Evolutionary conservation across 2,888 invertebrate genomes (phyloP), one percentile per base, ranked within the genome.

Genomic region (Apamea anceps): DNA sequence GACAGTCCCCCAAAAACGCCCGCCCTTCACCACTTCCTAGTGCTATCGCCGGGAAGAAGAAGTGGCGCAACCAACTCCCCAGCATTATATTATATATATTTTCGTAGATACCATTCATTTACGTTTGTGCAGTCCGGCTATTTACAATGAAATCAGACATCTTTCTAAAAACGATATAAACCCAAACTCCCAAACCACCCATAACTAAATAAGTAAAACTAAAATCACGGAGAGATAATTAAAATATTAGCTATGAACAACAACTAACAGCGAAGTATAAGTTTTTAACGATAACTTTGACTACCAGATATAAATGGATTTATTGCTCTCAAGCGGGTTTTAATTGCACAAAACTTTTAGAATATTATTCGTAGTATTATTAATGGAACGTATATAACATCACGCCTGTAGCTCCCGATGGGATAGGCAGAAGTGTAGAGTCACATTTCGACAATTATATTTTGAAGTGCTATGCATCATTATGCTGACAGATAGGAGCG

Each of bases 231-330:
- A 72, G 62, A 75, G 51, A 71, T 87, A 77, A 88, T 85, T 82
- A 88, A 88, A 88, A 87, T 77, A 87, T 87, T 88, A 81, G 76
- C 75, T 18, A 76, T 72, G 82, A 80, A 87, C 68, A 79, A 77
- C 73, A 82, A 81, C 73, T 76, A 85, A 74, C 60, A 62, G 57
- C 68, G 70, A 89, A 85, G 78, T 84, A 75, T 83, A 88, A 89
- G 89, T 91, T 91, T 89, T 90, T 88, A 87, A 90, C 84, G 90
- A 92, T 91, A 92, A 90, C 82, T 92, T 92, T 90, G 89, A 87
- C 86, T 85, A 86, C 84, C 87, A 85, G 87, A 91, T 90, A 91
- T 91, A 90, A 89, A 87, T 87, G 84, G 85, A 91, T 92, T 92
- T 88, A 92, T 91, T 76, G 81, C 87, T 87, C 92, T 88, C 92